Conservation (phyloP, 2,797 vertebrate species). For the Tenualosa thibaudeaui region DNA sequence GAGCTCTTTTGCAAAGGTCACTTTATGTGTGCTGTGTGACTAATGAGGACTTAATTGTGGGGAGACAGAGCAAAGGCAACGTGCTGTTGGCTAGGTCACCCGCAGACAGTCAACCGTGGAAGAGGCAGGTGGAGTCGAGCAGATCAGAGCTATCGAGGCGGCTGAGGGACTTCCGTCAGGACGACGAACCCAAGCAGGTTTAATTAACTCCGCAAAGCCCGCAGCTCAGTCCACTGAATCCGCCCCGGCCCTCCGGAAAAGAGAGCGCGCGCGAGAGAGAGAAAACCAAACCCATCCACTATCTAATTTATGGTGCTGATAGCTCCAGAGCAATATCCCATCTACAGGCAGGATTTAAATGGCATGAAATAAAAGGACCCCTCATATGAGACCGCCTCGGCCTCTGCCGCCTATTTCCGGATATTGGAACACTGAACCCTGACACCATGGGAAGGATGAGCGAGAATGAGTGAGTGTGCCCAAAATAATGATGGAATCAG, state of each 20-base stretch:
- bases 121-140: neutral
- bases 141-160: neutral
- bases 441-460: constrained; percentile 29
- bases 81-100: constrained; percentile 20
- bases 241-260: neutral
- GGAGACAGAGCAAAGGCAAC: neutral
- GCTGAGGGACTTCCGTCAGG: constrained; percentile 23
- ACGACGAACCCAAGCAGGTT: constrained; percentile 22
- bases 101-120: neutral
- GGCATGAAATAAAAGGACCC: constrained; percentile 42
- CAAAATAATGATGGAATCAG: constrained; percentile 32
- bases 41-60: neutral
- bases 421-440: constrained; percentile 48
- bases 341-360: constrained; percentile 46
- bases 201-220: constrained; percentile 47
- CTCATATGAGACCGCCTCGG: constrained; percentile 23
- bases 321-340: constrained; percentile 35
- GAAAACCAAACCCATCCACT: constrained; percentile 8
- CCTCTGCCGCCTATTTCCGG: constrained; percentile 26
- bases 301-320: constrained; percentile 35
- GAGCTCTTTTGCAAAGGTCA: neutral
- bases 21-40: neutral
- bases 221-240: constrained; percentile 22
- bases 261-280: too few relatives aligned
- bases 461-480: constrained; percentile 2